Evolutionary conservation across 2,797 vertebrate genomes (phyloP), one percentile per base, ranked within the genome.

Genomic region (Chrosomus eos): DNA sequence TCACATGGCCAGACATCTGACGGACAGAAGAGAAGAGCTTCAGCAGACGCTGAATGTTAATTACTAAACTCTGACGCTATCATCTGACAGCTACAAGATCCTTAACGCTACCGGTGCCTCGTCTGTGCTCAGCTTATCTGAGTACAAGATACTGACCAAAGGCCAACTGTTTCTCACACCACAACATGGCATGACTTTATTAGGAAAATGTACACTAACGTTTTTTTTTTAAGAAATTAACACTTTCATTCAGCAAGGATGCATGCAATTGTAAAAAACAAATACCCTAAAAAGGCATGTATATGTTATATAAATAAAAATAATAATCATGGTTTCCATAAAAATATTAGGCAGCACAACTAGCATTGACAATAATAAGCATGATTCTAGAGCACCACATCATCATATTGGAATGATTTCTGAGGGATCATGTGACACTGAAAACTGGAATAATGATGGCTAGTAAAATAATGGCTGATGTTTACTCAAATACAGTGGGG

Each of bases 51-150:
- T 83, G 70, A 43, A 43, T 79, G 72, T 66, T 86, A 83, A 86
- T 86, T 67, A 82, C 79, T 76, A 81, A 71, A 31, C 80, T 38
- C 73, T 67, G 62, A 86, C 23, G 1, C 60, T 40, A 28, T 74
- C 74, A 80, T 75, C 81, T 70, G 79, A 75, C 77, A 62, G 43
- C 13, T 58, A 33, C 58, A 75, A 86, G 84, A 89, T 84, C 81
- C 58, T 77, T 66, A 77, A 53, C 53, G 40, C 86, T 33, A 40
- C 33, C 28, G 66, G 68, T 21, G 33, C 31, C 53, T 36, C 71
- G 45, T 48, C 84, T 73, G n/a, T 6, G 33, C 38, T 51, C 14
- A 4, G 81, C 84, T 86, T 82, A 86, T 89, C 86, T 71, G 18
- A 77, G 23, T 6, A 64, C 36, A 33, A 72, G 75, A 84, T 62